Evolutionary conservation across 2,113 vertebrate species (phyloP).

Genomic region (Cynoglossus semilaevis): DNA sequence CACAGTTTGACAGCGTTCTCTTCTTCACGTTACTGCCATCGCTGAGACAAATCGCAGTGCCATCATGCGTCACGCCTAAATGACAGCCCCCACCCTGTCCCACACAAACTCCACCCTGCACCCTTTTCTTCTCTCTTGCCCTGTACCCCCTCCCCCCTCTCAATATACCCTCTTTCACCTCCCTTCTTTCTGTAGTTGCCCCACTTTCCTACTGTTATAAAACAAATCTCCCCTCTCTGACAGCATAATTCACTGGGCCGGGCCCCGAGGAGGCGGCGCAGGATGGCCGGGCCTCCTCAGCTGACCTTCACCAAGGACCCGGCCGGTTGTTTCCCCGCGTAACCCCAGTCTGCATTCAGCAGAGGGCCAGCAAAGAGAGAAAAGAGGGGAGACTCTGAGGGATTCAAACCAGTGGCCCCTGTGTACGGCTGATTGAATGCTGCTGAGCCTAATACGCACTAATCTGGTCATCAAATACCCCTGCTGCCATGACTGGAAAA

Average conservation of each 20-base stretch:
- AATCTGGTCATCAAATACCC: conserved; percentile 73
- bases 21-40: conserved; percentile 22
- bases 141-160: conserved; percentile 23
- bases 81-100: conserved; percentile 27
- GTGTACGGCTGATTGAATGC: conserved; percentile 67
- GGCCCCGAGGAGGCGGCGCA: conserved; percentile 20
- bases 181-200: conserved; percentile 47
- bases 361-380: conserved; percentile 25
- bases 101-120: conserved; percentile 17
- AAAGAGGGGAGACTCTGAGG: conserved; percentile 40
- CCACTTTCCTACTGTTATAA: conserved; percentile 57
- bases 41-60: conserved; percentile 65
- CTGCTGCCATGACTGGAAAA: conserved; percentile 55
- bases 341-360: conserved; percentile 51
- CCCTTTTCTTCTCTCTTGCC: conserved; percentile 37
- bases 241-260: conserved; percentile 64
- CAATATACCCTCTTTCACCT: conserved; percentile 34
- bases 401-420: conserved; percentile 58
- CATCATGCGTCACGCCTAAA: conserved; percentile 57
- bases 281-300: conserved; percentile 42
- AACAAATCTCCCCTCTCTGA: conserved; percentile 72
- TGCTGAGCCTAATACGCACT: conserved; percentile 65
- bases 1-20: conserved; percentile 48
- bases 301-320: conserved; percentile 53
- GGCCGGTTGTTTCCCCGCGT: conserved; percentile 49